phyloP scores from a whole-genome alignment of 2,888 invertebrate genomes.

The Deroplatys truncata region DNA sequence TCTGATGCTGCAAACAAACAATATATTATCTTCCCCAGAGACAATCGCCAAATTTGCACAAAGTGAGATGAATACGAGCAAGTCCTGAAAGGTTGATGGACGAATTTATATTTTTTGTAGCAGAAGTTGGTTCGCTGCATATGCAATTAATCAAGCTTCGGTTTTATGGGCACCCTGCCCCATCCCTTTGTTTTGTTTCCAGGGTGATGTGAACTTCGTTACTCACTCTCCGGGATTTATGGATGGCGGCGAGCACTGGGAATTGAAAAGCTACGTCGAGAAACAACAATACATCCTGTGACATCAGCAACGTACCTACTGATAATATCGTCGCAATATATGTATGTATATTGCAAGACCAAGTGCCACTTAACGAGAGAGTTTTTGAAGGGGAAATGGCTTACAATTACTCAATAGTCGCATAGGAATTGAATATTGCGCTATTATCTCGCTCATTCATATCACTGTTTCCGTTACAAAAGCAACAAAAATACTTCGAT shows the following conservation, averaged over 20 bases:
- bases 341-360: not conserved
- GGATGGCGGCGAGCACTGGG: not conserved
- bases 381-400: not conserved
- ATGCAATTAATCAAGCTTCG: not conserved
- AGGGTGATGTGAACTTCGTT: not conserved
- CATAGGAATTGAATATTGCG: not conserved
- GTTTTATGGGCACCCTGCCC: not conserved
- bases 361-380: not conserved
- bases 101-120: not conserved
- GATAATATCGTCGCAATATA: not conserved
- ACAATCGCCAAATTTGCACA: not conserved
- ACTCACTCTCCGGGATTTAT: not conserved
- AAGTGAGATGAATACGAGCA: not conserved
- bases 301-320: too few relatives aligned
- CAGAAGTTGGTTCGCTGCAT: not conserved
- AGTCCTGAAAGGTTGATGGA: not conserved
- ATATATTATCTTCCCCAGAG: not conserved
- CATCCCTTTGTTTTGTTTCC: not conserved
- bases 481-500: not conserved
- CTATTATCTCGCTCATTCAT: not conserved
- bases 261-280: too few relatives aligned
- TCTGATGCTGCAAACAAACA: too few relatives aligned
- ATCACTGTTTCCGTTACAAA: not conserved
- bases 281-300: too few relatives aligned
- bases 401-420: not conserved